Base-by-base conservation (phyloP, 2,888 invertebrate genomes). In the Morpho achilles region DNA sequence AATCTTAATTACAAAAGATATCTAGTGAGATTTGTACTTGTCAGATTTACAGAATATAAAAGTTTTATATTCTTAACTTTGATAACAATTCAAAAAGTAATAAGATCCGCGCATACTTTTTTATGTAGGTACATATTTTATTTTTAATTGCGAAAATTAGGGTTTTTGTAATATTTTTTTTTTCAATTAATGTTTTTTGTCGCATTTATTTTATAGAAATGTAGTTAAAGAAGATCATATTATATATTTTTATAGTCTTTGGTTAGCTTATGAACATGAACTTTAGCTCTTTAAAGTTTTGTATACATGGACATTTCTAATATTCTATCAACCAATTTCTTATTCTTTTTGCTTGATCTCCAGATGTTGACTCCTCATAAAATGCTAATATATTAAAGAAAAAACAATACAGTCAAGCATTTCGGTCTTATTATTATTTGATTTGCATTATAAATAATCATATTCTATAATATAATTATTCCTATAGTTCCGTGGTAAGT, bases 401-500 rank as follows among this genome's bases (percentile, higher is more conserved):
- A 23, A 32, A 32, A 32, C 32, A 5, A 32, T 32, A 32, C 3
- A 32, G 0, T 32, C 1, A 32, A 32, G 32, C 32, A 32, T 32
- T 32, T 32, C 32, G 40, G 41, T 10, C 42, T 8, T 16, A 42
- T 45, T 41, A 1, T 22, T 47, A 53, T 47, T 53, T 47, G 41
- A 48, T 43, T 48, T 48, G 40, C 39, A 39, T 46, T 44, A 32
- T 7, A 52, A 40, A 4, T 42, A 42, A 32, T 22, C 10, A 53
- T 53, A 53, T 7, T 16, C 32, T 32, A 32, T 32, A 5, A 32
- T 39, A 49, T 43, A 22, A 41, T 5, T 43, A 44, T 49, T 49
- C 10, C 49, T 50, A 50, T n/a, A 42, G 42, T 91, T 96, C 96
- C 73, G 96, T 96, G 73, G 96, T 96, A 70, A 96, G 95, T 88